Evolutionary conservation across 2,113 vertebrate species (phyloP).

Genomic region (Vicugna pacos): DNA sequence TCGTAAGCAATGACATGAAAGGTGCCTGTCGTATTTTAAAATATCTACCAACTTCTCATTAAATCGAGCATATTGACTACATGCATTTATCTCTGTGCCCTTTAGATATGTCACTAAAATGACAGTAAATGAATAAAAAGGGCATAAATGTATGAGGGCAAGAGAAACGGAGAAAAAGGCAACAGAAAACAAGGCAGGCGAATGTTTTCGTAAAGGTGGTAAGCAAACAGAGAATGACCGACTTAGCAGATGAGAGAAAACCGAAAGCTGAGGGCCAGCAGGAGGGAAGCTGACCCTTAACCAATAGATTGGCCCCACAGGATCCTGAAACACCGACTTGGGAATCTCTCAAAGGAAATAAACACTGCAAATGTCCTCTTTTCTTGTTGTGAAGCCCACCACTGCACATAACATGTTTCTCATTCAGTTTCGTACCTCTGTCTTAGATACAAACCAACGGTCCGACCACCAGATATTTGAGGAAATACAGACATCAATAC

Average conservation of each 20-base stretch:
- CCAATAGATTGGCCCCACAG: rapidly evolving
- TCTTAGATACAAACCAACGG: not conserved
- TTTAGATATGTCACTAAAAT: not conserved
- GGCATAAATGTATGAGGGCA: not conserved
- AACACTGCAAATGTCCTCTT: not conserved
- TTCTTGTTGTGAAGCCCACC: not conserved
- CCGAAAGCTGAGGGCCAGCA: not conserved
- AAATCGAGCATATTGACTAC: not conserved
- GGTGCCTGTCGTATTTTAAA: not conserved
- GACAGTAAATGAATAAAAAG: not conserved
- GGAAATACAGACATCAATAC: not conserved
- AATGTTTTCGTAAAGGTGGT: not conserved
- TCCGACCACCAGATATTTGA: not conserved
- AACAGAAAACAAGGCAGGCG: not conserved
- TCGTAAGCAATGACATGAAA: not conserved
- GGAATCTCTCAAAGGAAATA: not conserved
- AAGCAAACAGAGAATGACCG: not conserved
- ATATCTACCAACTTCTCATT: not conserved
- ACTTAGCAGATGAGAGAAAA: not conserved
- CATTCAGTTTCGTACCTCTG: not conserved
- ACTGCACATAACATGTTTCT: not conserved
- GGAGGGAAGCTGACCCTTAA: not conserved
- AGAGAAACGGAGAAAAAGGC: not conserved
- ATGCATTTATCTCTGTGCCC: not conserved
- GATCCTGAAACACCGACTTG: not conserved